A percentile compares a stretch with the other conserved stretches of the same genome.
phyloP scores from a whole-genome alignment of 2,797 vertebrate species.

The Dermochelys coriacea region DNA sequence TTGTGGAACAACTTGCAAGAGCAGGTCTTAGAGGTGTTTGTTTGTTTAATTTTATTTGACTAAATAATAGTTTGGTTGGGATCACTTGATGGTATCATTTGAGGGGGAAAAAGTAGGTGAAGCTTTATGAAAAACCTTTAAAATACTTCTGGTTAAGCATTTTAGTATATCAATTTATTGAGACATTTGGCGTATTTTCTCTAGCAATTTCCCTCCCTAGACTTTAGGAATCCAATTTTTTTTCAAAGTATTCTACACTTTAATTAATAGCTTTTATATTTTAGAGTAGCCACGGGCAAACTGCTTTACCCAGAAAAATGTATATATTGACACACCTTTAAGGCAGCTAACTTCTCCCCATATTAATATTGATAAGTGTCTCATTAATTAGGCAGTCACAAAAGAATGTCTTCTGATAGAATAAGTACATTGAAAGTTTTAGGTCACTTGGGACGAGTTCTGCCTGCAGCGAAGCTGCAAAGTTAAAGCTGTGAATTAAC shows the following conservation, averaged over 20 bases:
- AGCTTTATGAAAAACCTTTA: constrained; percentile 52
- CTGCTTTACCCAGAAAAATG: constrained; percentile 77
- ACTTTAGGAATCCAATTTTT: constrained; percentile 58
- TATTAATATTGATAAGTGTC: constrained; percentile 80
- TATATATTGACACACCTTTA: constrained; percentile 82
- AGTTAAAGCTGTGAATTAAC: constrained; percentile 79
- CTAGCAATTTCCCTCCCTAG: constrained; percentile 65
- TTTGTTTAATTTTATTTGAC: not conserved
- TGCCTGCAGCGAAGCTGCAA: constrained; percentile 78
- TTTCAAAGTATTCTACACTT: constrained; percentile 67
- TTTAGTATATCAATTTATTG: constrained; percentile 68
- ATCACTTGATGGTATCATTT: not conserved
- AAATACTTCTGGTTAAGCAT: constrained; percentile 57
- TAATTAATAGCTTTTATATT: constrained; percentile 82
- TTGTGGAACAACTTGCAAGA: constrained; percentile 3
- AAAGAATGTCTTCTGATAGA: constrained; percentile 76
- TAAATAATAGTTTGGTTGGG: not conserved
- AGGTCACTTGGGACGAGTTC: constrained; percentile 76
- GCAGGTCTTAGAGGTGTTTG: constrained; percentile 21
- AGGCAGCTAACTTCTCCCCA: constrained; percentile 80
- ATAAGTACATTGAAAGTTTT: constrained; percentile 76
- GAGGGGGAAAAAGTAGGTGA: constrained; percentile 6
- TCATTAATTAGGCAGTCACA: constrained; percentile 80
- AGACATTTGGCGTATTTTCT: constrained; percentile 72
- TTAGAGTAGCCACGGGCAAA: constrained; percentile 75